These are phyloP conservation scores for Ethmia dodecea DNA, from an alignment of 2,888 invertebrate species.

Conservation along the genomic window DNA sequence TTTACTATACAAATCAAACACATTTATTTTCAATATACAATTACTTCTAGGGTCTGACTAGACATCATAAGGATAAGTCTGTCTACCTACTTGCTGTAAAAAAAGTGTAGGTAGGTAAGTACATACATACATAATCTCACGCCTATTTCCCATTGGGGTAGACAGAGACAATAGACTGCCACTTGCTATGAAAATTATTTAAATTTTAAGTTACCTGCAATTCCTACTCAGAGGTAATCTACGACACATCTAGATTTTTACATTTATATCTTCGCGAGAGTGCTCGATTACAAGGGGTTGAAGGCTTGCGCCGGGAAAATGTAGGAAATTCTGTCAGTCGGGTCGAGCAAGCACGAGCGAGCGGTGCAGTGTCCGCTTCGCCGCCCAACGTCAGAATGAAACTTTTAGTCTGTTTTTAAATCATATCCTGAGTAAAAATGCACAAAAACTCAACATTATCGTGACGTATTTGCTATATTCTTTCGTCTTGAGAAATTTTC, in stretches of 20 bases:
- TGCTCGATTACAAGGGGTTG: conserved; percentile 73
- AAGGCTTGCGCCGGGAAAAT: conserved; percentile 75
- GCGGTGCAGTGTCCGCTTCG: conserved; percentile 42
- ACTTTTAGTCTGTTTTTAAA: conserved; percentile 63
- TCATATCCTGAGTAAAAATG: conserved; percentile 39
- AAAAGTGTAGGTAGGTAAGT: too few species aligned
- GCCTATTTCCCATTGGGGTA: too few species aligned
- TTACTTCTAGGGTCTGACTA: too few species aligned
- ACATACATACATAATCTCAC: too few species aligned
- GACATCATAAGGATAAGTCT: too few species aligned
- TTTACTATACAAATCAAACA: too few species aligned
- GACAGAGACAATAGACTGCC: too few species aligned
- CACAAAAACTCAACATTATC: conserved; percentile 25
- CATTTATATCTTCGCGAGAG: conserved; percentile 47
- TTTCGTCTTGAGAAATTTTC: conserved; percentile 22
- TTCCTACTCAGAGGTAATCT: too few species aligned
- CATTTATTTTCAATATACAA: too few species aligned
- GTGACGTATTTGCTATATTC: conserved; percentile 27
- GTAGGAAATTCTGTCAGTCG: conserved; percentile 70
- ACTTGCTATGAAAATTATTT: too few species aligned
- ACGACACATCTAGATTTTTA: conserved; percentile 39
- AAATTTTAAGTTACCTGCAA: too few species aligned
- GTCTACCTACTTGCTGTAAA: too few species aligned
- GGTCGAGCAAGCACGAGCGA: conserved; percentile 58
- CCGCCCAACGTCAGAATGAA: conserved; percentile 46